A percentile compares a stretch with the other conserved stretches of the same genome.
Conservation (phyloP, 2,113 vertebrate species). For the Dicrurus megarhynchus region DNA sequence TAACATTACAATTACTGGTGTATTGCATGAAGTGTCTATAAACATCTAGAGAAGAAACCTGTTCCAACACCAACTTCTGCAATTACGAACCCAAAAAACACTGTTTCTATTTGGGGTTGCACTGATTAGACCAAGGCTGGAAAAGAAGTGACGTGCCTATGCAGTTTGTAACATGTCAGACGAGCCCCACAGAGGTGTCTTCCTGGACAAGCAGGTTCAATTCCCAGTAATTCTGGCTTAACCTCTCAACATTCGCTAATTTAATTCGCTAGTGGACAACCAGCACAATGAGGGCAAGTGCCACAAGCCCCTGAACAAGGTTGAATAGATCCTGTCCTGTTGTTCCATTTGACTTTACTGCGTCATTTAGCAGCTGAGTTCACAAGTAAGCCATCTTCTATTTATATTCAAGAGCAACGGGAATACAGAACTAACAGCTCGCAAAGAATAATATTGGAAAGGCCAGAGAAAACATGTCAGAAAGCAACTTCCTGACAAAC, state of each 20-base stretch:
- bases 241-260: background rate
- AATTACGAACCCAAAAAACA: fast-evolving
- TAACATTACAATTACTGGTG: background rate
- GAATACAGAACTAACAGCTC: background rate
- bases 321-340: background rate
- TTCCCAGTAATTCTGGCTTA: background rate
- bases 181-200: background rate
- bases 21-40: background rate
- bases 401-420: background rate
- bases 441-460: background rate
- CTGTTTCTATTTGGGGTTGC: background rate
- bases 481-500: background rate
- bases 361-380: background rate
- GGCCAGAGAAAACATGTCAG: background rate
- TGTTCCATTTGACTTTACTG: background rate
- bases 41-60: background rate
- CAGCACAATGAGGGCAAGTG: background rate
- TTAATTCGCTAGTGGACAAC: fast-evolving
- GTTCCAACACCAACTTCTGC: background rate
- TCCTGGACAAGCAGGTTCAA: background rate
- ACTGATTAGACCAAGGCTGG: background rate
- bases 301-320: background rate
- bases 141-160: background rate
- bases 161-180: background rate
- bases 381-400: background rate